Evolutionary conservation across 53 echinoderm and acorn worm genomes (phyloP).

Genomic region (Holothuria scabra): DNA sequence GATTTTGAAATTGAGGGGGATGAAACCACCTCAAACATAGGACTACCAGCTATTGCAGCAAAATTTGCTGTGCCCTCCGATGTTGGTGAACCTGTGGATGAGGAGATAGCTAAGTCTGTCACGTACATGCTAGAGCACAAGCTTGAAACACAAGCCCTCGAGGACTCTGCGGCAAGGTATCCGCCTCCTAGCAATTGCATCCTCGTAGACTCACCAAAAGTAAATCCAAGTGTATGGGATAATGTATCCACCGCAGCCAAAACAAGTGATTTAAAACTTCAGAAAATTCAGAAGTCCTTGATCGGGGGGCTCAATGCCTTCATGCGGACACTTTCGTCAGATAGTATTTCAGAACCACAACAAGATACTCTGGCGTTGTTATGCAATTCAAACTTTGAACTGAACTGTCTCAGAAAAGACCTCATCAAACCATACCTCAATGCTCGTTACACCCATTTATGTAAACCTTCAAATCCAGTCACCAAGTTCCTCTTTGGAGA

Average conservation of each 20-base stretch:
- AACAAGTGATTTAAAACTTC: constrained; percentile 17
- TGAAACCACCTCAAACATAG: not conserved
- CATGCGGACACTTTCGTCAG: not conserved
- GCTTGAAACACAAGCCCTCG: constrained; percentile 7
- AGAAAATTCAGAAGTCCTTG: too few species aligned
- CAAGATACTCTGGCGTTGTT: constrained; percentile 38
- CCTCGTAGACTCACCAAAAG: constrained; percentile 21
- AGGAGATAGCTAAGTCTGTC: constrained; percentile 9
- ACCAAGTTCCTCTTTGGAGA: constrained; percentile 47
- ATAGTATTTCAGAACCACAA: too few species aligned
- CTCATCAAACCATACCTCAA: too few species aligned
- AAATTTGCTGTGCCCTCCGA: constrained; percentile 33
- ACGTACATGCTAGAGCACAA: constrained; percentile 19
- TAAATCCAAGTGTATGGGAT: constrained; percentile 29
- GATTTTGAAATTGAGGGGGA: not conserved
- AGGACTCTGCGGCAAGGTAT: constrained; percentile 12
- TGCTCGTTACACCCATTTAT: constrained; percentile 29
- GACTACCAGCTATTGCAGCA: constrained; percentile 15
- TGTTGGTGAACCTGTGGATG: constrained; percentile 16
- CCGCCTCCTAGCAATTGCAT: constrained; percentile 33
- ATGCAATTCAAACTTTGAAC: constrained; percentile 43
- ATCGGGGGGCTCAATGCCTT: too few species aligned
- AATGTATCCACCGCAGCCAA: constrained; percentile 7
- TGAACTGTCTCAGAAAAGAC: constrained; percentile 41
- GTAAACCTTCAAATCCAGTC: constrained; percentile 34